Evolutionary conservation across 2,113 vertebrate species (phyloP).

Genomic region (Hiodon alosoides): DNA sequence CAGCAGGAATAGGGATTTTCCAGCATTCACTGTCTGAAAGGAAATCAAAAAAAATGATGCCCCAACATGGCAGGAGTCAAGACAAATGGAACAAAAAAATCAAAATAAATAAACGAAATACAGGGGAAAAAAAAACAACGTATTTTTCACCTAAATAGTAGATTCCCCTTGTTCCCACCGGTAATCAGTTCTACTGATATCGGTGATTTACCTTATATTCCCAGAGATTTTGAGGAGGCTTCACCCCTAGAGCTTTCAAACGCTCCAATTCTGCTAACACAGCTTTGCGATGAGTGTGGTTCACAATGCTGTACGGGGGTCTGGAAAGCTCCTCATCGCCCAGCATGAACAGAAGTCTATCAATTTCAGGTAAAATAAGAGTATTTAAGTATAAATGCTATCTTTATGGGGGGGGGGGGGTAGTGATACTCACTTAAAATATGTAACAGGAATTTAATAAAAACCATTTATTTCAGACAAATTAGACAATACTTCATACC

Average conservation of each 20-base stretch:
- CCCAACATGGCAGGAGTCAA: not conserved
- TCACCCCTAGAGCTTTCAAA: conserved; percentile 73
- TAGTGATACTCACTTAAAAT: too few species aligned
- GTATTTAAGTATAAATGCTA: not conserved
- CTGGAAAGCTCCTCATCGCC: conserved; percentile 78
- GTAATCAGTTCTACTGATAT: not conserved
- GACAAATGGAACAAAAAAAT: too few species aligned
- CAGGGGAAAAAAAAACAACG: too few species aligned
- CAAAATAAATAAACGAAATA: too few species aligned
- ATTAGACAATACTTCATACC: conserved; percentile 52
- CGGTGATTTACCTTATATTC: conserved; percentile 79
- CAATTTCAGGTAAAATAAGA: conserved; percentile 30
- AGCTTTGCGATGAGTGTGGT: conserved; percentile 74
- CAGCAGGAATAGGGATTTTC: conserved; percentile 85
- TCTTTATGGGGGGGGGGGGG: not conserved
- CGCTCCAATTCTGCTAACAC: conserved; percentile 75
- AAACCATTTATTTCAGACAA: too few species aligned
- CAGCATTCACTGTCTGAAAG: conserved; percentile 75
- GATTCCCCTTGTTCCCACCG: too few species aligned
- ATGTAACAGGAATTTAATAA: too few species aligned
- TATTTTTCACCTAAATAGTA: not conserved
- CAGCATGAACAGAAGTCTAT: conserved; percentile 77
- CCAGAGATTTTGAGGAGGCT: conserved; percentile 89
- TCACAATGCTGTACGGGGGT: conserved; percentile 72
- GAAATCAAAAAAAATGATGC: not conserved